Conservation (phyloP, 2,888 invertebrate genomes). For the Heliconius ethilla region DNA sequence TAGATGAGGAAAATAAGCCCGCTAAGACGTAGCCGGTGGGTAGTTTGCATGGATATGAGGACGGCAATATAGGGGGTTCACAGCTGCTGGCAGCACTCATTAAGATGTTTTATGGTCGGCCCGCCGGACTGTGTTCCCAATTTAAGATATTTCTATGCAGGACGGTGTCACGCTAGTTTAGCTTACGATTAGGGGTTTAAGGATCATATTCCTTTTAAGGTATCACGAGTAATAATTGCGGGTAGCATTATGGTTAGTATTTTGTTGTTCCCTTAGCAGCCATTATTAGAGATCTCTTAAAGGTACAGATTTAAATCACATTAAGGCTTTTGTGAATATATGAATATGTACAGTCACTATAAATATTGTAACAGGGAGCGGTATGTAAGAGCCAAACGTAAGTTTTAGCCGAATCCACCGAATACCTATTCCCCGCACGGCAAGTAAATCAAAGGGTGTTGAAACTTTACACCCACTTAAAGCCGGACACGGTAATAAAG, state of each 20-base stretch:
- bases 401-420: conserved; percentile 66
- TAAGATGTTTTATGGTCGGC: conserved; percentile 83
- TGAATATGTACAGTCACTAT: conserved; percentile 26
- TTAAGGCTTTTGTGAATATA: neutral
- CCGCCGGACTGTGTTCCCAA: conserved; percentile 81
- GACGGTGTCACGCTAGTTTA: conserved; percentile 79
- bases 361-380: conserved; percentile 33
- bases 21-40: conserved; percentile 77
- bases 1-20: conserved; percentile 76
- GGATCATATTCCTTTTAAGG: conserved; percentile 76
- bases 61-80: conserved; percentile 77
- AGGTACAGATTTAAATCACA: conserved; percentile 20
- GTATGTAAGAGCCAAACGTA: conserved; percentile 45
- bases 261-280: conserved; percentile 55
- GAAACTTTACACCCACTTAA: conserved; percentile 83
- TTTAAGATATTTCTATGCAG: conserved; percentile 83
- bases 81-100: conserved; percentile 82
- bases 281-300: conserved; percentile 40
- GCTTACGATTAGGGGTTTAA: conserved; percentile 81
- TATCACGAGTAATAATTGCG: conserved; percentile 79
- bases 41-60: conserved; percentile 83
- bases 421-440: conserved; percentile 72
- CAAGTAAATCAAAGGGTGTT: conserved; percentile 82
- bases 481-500: conserved; percentile 82
- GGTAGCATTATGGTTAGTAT: conserved; percentile 72